Conservation (phyloP, 2,113 vertebrate genomes). For the Cinclus mexicanus region DNA sequence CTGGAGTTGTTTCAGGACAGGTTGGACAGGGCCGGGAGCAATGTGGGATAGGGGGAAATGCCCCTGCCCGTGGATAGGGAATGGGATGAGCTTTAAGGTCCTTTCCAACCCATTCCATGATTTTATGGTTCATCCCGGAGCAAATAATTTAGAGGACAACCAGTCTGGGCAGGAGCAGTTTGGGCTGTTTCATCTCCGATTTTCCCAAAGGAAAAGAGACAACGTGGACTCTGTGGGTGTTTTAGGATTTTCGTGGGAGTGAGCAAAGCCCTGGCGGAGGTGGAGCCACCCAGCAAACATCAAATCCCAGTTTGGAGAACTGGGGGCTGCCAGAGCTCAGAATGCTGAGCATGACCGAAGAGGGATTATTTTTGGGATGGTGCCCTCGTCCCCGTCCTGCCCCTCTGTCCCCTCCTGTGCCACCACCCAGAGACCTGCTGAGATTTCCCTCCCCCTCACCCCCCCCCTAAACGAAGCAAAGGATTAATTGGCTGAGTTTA, state of each 20-base stretch:
- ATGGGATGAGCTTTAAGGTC: not conserved
- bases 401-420: not conserved
- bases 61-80: not conserved
- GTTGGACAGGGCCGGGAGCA: not conserved
- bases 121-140: not conserved
- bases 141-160: not conserved
- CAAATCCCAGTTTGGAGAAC: not conserved
- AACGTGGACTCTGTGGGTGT: rapidly evolving
- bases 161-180: not conserved
- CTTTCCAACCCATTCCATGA: not conserved
- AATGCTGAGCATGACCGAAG: not conserved
- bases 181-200: too few species aligned
- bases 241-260: not conserved
- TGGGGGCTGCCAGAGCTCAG: not conserved
- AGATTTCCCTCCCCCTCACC: not conserved
- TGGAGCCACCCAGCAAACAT: not conserved
- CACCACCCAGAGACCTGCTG: not conserved
- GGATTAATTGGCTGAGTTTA: constrained; percentile 16
- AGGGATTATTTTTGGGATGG: not conserved
- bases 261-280: not conserved
- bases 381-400: not conserved
- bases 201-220: not conserved
- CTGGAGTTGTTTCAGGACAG: not conserved
- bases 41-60: rapidly evolving
- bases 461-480: not conserved